Evolutionary conservation across 2,113 vertebrate genomes (phyloP), one percentile per base, ranked within the genome.

Genomic region (Pseudorectes ferrugineus): DNA sequence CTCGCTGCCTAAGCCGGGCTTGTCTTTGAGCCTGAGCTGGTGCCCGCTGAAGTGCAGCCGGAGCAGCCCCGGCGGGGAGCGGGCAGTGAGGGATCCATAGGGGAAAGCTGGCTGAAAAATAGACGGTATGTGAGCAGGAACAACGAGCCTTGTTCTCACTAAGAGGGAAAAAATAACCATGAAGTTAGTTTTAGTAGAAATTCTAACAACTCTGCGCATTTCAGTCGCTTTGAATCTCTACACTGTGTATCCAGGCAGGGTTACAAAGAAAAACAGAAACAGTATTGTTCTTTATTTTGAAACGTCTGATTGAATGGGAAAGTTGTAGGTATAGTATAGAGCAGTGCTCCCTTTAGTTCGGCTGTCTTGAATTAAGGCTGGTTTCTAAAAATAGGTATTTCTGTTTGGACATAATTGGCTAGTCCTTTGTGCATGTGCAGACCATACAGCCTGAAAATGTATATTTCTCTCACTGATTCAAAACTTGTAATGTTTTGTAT

Each of bases 341-440:
- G 46, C 8, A 33, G 25, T 9, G 48, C 62, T 85, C n/a, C 24
- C 51, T 68, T 78, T 70, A 61, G 66, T 46, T 71, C 4, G 1
- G 40, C 75, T 94, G 92, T 59, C 86, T 88, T 80, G 49, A 75
- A 82, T 84, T 88, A 81, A 66, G 82, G 5, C 18, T 29, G 7
- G 23, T 81, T 89, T 76, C 89, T 88, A 86, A 94, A 93, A 95
- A 82, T 74, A 77, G 38, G 7, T 63, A 4, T 87, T 94, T 92
- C 85, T 88, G 20, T 83, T 94, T 45, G 49, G 70, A 66, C 51
- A 21, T 74, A 84, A 88, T 74, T 93, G 71, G n/a, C 14, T 59
- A 36, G 82, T 78, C 73, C 16, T 31, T 11, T 15, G 28, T 85
- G 85, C 91, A 65, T 73, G 36, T 94, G 86, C 61, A 54, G 63